Base-by-base conservation (phyloP, 1,140 invertebrate genomes). In the Apis cerana region DNA sequence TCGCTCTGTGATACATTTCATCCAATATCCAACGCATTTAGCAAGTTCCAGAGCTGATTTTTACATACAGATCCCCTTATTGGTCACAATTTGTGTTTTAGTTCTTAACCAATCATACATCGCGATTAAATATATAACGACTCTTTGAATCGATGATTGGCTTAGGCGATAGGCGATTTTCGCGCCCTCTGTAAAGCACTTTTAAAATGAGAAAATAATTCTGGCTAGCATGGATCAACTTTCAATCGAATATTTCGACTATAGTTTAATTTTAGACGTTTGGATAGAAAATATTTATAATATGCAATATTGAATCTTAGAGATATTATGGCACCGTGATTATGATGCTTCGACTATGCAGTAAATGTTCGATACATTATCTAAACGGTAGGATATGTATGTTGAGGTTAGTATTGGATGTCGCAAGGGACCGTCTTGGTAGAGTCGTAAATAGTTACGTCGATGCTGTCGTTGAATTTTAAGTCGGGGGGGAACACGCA, bases 361-460 rank as follows among this genome's bases (percentile, higher is more conserved):
- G 10, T 13, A 43, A 56, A 59, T 43, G 19, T 23, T 61, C 74
- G 43, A 82, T 77, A 43, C 65, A 59, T 81, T 81, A 75, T 81
- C 61, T 48, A 56, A 75, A 56, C 56, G 65, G 8, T 27, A 33
- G 33, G 23, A 52, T 61, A 48, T 52, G 23, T 50, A 21, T 23
- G 65, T 43, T 9, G 27, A 15, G 54, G 54, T 27, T 65, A 64
- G 52, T 71, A 58, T 27, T 27, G 17, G 58, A 70, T 48, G 64
- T 67, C 62, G 80, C 59, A 59, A 58, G 50, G 67, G 33, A 52
- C 50, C 48, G 67, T 82, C 62, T 82, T 67, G 21, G 15, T 52
- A 15, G n/a, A 21, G 59, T 71, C 67, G 75, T 79, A 79, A 65
- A 78, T 70, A 82, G 54, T 82, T 71, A 71, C 67, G 58, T 61